Base-by-base conservation (phyloP, 2,888 invertebrate species). In the Acanthosepion pharaonis region DNA sequence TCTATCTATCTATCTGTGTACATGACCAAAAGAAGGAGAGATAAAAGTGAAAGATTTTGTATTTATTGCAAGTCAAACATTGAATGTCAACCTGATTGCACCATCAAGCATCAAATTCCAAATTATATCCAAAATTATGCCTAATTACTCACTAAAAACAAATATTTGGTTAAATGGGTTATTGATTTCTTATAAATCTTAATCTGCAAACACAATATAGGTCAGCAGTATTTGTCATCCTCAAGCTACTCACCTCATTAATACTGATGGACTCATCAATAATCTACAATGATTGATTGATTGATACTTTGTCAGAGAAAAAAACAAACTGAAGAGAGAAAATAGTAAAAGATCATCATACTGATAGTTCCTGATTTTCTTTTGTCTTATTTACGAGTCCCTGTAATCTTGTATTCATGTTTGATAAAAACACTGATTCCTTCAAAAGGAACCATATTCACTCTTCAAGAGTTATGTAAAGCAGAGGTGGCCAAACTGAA, bases 171-270 rank as follows among this genome's bases (percentile, higher is more conserved):
- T n/a, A 78, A 78, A 78, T 33, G 78, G 2, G 78, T 78, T 78
- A 78, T 78, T 78, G 78, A 78, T 78, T 78, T 78, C 78, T 78
- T n/a, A 78, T 78, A 33, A 78, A 78, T 78, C 78, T 78, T 78
- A 78, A 78, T 78, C 78, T 33, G 78, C 23, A 78, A 78, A 78
- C 78, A 78, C 9, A 78, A 78, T 78, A 78, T 78, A 33, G 78
- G 78, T 33, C 78, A 33, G 15, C 78, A 33, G 11, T 78, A n/a
- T 78, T 78, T 78, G n/a, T 78, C n/a, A 33, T 33, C 78, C 78
- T 78, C 33, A 18, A 78, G 18, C 78, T 78, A n/a, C 15, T 3
- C n/a, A n/a, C 33, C 15, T 15, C n/a, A 78, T 78, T 78, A 78
- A 78, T 33, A 11, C n/a, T n/a, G 15, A n/a, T 15, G n/a, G 78